Percentiles rank a stretch among this genome's conserved stretches.
These are phyloP conservation scores for Balaeniceps rex DNA, from an alignment of 2,113 vertebrate species.

Conservation along the genomic window DNA sequence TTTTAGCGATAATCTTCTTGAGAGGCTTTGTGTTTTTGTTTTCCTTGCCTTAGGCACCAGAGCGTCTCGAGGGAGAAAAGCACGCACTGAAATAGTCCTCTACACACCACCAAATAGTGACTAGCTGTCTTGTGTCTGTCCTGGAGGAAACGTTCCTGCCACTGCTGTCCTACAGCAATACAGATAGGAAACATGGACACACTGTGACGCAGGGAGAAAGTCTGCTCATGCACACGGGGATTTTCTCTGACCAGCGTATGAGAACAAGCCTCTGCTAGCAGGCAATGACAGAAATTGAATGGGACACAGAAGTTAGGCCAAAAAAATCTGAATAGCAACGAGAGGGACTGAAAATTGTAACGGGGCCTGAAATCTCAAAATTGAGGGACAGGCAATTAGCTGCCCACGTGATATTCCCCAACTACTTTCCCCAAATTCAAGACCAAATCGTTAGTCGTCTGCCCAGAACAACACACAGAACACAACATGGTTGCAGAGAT, in stretches of 20 bases:
- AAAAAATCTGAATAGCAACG: neutral
- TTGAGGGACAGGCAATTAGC: neutral
- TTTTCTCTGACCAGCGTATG: neutral
- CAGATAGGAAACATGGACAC: neutral
- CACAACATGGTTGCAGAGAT: neutral
- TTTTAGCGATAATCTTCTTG: neutral
- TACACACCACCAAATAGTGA: neutral
- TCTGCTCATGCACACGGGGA: neutral
- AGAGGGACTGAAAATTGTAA: neutral
- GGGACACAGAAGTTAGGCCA: neutral
- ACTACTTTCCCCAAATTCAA: neutral
- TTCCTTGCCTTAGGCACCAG: neutral
- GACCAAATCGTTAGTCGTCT: neutral
- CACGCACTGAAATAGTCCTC: neutral
- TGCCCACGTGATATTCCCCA: accelerated
- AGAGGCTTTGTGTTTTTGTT: neutral
- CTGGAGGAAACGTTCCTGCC: neutral
- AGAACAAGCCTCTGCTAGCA: neutral
- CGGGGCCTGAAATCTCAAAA: neutral
- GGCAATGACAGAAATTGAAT: neutral
- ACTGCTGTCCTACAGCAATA: neutral
- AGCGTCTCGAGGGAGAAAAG: neutral
- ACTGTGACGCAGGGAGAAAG: neutral
- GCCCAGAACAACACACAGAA: neutral
- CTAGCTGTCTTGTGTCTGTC: neutral